These are phyloP conservation scores for Synanthedon formicaeformis DNA, from an alignment of 2,888 invertebrate species.

Conservation along the genomic window DNA sequence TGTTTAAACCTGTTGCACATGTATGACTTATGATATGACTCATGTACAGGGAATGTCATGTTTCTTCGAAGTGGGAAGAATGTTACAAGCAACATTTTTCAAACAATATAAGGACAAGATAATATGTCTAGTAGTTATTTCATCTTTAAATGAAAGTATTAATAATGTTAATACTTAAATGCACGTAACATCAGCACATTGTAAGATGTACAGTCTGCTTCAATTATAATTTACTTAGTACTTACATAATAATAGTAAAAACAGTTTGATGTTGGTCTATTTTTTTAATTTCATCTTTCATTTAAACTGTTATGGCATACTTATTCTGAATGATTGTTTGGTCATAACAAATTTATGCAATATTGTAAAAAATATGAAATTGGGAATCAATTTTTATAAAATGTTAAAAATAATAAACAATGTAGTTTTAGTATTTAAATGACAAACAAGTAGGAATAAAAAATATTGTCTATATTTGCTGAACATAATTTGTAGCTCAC, in stretches of 20 bases:
- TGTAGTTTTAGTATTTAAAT: too few species aligned
- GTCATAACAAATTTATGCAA: too few species aligned
- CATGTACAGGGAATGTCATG: constrained; percentile 11
- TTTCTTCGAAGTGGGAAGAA: background rate
- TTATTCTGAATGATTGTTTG: too few species aligned
- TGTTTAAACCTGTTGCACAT: constrained; percentile 7
- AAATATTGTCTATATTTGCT: constrained; percentile 1
- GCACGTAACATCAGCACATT: background rate
- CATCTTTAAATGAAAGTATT: background rate
- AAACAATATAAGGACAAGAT: too few species aligned
- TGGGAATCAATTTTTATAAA: too few species aligned
- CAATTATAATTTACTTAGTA: background rate
- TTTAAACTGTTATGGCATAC: too few species aligned
- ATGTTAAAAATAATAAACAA: too few species aligned
- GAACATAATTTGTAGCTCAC: constrained; percentile 11
- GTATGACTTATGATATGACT: constrained; percentile 8
- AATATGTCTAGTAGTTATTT: background rate
- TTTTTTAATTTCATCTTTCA: too few species aligned
- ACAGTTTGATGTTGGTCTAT: background rate
- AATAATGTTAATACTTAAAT: background rate
- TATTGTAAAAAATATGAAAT: too few species aligned
- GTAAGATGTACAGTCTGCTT: background rate
- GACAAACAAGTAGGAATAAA: too few species aligned
- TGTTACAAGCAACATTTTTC: too few species aligned
- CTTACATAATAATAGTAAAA: background rate